Percentiles rank a stretch among this genome's conserved stretches.
Evolutionary conservation across 2,113 vertebrate species (phyloP).

Genomic region (Ceuthmochares aereus): DNA sequence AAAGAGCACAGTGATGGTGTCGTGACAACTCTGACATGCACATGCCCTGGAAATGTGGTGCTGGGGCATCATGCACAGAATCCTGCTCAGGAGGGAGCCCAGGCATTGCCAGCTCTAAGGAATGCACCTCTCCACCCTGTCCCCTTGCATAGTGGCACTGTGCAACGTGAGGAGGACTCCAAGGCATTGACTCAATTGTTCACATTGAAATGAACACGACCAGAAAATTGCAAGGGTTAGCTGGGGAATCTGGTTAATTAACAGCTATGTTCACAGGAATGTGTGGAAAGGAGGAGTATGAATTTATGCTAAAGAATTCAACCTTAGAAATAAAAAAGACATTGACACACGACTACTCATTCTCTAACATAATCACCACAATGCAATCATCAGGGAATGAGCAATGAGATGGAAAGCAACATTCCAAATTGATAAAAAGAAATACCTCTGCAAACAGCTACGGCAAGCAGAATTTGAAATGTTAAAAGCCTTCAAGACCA

Average conservation of each 20-base stretch:
- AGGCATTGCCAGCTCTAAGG: not conserved
- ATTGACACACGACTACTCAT: not conserved
- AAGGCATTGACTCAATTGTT: not conserved
- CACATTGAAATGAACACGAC: not conserved
- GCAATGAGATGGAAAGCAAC: not conserved
- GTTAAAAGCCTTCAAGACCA: not conserved
- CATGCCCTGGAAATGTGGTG: accelerated
- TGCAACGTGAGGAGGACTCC: not conserved
- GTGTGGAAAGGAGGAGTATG: not conserved
- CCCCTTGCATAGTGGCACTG: not conserved
- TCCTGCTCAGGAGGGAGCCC: not conserved
- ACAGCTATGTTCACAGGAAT: not conserved
- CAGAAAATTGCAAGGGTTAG: not conserved
- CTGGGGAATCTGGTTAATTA: not conserved
- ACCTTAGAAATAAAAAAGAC: not conserved
- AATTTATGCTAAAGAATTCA: not conserved
- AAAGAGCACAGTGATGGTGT: accelerated
- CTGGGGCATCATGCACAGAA: not conserved
- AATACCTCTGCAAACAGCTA: not conserved
- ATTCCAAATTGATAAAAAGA: not conserved
- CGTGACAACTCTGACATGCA: not conserved
- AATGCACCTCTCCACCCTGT: not conserved
- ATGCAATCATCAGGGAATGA: not conserved
- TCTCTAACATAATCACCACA: not conserved
- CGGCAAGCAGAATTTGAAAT: not conserved